Percentiles rank a stretch among this genome's conserved stretches.
Evolutionary conservation across 2,888 invertebrate species (phyloP).

Genomic region (Sphaeridia pumilis): DNA sequence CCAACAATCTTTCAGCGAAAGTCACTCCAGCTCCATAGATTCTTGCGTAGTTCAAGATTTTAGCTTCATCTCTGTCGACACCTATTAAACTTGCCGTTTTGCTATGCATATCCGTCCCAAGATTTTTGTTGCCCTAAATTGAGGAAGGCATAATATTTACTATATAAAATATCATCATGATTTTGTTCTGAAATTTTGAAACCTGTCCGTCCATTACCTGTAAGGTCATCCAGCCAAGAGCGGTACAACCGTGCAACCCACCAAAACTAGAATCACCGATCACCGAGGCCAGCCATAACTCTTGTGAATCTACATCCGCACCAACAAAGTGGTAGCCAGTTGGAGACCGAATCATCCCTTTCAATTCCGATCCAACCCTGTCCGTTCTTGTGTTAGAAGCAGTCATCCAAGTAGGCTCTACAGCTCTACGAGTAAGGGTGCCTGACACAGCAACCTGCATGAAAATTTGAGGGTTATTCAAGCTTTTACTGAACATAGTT

Average conservation of each 20-base stretch:
- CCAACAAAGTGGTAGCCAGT: slow-evolving; percentile 79
- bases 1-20: slow-evolving; percentile 75
- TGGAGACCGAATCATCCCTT: slow-evolving; percentile 90
- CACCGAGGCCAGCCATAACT: slow-evolving; percentile 91
- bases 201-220: slow-evolving; percentile 52
- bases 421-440: slow-evolving; percentile 87
- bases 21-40: slow-evolving; percentile 92
- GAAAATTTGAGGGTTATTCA: too few relatives aligned
- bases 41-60: slow-evolving; percentile 91
- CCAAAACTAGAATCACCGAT: slow-evolving; percentile 67
- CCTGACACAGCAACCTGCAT: slow-evolving; percentile 49
- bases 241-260: slow-evolving; percentile 74
- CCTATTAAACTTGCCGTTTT: slow-evolving; percentile 80
- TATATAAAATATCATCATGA: too few relatives aligned
- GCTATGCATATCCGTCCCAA: slow-evolving; percentile 89
- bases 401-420: slow-evolving; percentile 98
- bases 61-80: slow-evolving; percentile 85
- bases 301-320: slow-evolving; percentile 97
- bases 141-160: too few relatives aligned
- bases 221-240: slow-evolving; percentile 94
- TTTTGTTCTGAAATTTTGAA: too few relatives aligned
- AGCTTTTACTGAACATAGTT: too few relatives aligned
- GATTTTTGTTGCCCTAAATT: slow-evolving; percentile 63
- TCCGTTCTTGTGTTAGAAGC: slow-evolving; percentile 87
- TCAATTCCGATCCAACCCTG: slow-evolving; percentile 85